A percentile compares a stretch with the other conserved stretches of the same genome.
phyloP scores from a whole-genome alignment of 2,113 vertebrate genomes.

The Elachura formosa region DNA sequence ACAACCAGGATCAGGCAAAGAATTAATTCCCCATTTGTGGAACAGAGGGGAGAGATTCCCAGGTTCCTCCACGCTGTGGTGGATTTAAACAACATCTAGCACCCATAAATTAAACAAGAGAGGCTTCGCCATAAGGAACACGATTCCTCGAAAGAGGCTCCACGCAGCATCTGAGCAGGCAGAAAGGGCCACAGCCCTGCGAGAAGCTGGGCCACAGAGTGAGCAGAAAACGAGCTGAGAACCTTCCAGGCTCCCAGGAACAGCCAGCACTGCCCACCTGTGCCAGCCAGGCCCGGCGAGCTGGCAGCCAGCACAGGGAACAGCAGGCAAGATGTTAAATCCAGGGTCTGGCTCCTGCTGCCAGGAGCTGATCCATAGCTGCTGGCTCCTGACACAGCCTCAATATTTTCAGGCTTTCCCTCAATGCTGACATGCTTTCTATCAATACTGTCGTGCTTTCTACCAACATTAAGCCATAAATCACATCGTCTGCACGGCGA shows the following conservation, averaged over 20 bases:
- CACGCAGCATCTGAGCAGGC: neutral
- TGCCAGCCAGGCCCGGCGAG: neutral
- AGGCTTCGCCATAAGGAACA: neutral
- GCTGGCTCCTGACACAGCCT: neutral
- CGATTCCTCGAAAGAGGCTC: neutral
- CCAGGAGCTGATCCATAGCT: neutral
- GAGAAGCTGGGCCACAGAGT: neutral
- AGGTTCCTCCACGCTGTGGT: neutral
- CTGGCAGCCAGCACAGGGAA: neutral
- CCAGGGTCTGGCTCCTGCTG: neutral
- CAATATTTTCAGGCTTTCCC: neutral
- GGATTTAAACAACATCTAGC: neutral
- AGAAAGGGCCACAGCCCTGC: neutral
- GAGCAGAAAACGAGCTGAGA: neutral
- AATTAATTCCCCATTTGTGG: neutral
- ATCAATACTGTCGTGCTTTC: neutral
- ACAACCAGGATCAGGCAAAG: neutral
- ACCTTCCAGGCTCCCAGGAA: constrained; percentile 3
- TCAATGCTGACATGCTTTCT: neutral
- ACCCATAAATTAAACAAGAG: neutral
- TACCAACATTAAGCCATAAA: neutral
- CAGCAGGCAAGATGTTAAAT: neutral
- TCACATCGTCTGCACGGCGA: rapidly evolving
- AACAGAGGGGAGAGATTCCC: neutral
- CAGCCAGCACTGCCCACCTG: neutral